Conservation (phyloP, 2,113 vertebrate species). For the Eonycteris spelaea region DNA sequence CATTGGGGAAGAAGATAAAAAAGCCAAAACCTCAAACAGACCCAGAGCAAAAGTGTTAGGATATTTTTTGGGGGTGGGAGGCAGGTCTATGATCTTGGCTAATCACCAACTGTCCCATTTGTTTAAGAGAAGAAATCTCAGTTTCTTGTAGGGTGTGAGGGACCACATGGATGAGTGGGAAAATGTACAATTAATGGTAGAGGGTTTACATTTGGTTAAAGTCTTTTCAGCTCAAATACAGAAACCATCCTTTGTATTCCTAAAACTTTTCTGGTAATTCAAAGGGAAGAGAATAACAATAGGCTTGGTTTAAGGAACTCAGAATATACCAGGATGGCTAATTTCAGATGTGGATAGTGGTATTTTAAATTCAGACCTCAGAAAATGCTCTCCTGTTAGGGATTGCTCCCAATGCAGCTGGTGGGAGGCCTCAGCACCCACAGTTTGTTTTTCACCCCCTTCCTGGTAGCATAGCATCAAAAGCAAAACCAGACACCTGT, state of each 20-base stretch:
- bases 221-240: not conserved
- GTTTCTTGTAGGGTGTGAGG: not conserved
- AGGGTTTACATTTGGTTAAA: not conserved
- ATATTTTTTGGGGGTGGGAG: not conserved
- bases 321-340: not conserved
- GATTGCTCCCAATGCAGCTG: not conserved
- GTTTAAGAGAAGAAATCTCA: constrained; percentile 17
- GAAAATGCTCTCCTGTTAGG: not conserved
- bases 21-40: not conserved
- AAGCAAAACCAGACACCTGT: not conserved
- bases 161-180: not conserved
- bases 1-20: not conserved
- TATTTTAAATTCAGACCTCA: not conserved
- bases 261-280: not conserved
- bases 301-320: not conserved
- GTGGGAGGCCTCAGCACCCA: not conserved
- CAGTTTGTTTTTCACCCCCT: no score
- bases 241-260: not conserved
- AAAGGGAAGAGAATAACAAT: not conserved
- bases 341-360: not conserved
- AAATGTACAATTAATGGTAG: not conserved
- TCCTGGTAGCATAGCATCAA: not conserved
- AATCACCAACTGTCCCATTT: not conserved
- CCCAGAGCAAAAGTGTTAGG: not conserved
- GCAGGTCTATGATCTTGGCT: not conserved